Evolutionary conservation across 2,113 vertebrate species (phyloP).

Genomic region (Cricetomys ansorgei): DNA sequence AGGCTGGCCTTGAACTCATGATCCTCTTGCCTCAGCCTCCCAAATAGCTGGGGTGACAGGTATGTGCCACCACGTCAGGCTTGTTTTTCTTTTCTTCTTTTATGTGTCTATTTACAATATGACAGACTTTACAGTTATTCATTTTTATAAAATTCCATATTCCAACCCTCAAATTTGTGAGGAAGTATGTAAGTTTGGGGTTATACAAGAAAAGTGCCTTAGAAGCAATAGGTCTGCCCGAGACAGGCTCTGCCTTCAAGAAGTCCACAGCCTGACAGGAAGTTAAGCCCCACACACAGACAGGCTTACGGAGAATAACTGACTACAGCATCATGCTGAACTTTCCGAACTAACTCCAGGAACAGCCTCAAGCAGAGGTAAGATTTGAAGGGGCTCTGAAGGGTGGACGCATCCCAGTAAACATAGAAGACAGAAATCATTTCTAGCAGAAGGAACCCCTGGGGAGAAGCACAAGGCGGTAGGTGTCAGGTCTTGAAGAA

Average conservation of each 20-base stretch:
- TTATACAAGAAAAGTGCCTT: slow-evolving; percentile 17
- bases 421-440: not conserved
- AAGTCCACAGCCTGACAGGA: not conserved
- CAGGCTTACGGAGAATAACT: not conserved
- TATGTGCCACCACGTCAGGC: not conserved
- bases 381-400: slow-evolving; percentile 38
- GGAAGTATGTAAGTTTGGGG: not conserved
- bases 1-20: not conserved
- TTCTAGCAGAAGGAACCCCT: not conserved
- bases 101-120: slow-evolving; percentile 21
- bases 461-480: not conserved
- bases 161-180: slow-evolving; percentile 10
- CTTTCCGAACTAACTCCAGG: slow-evolving; percentile 23
- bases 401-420: not conserved
- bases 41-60: not conserved
- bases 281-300: not conserved
- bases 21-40: not conserved
- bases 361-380: slow-evolving; percentile 1
- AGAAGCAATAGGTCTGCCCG: not conserved
- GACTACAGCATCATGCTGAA: not conserved
- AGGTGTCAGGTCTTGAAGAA: not conserved
- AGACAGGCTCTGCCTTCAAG: not conserved
- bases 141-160: slow-evolving; percentile 7
- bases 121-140: slow-evolving; percentile 10
- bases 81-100: slow-evolving; percentile 34